Evolutionary conservation across 2,797 vertebrate species (phyloP), one percentile per base, ranked within the genome.

Genomic region (Luscinia megarhynchos): DNA sequence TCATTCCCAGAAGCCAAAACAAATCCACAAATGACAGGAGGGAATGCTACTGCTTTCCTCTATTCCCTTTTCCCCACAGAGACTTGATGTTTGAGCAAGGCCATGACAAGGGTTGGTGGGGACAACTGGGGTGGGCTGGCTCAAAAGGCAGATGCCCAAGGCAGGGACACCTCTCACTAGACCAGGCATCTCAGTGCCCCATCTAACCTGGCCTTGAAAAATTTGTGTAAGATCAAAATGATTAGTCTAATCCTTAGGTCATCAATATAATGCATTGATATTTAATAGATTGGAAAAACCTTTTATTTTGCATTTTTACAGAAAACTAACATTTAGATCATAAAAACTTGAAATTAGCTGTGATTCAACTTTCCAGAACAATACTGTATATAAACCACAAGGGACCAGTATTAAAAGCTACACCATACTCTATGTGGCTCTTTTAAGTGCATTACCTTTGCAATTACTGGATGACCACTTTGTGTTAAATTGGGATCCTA

Each of bases 81-180:
- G 22, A 32, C 43, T n/a, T 40, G n/a, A 63, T 26, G 24, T 41
- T 36, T 40, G 24, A 69, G 53, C 61, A 77, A 81, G 84, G 79
- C 27, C 86, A 67, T 0, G 4, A 18, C 6, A 40, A 0, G 5
- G 36, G n/a, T 19, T 43, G 41, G 4, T 30, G 30, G 17, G n/a
- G n/a, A 41, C 41, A 80, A 1, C 5, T 4, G 10, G 20, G 15
- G 10, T 12, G 24, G 63, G 59, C 34, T 85, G 54, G 21, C 43
- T 72, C 36, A 29, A 27, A 67, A 16, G 26, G 29, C 0, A 36
- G 23, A 62, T 63, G 20, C 34, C 43, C 22, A 43, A 55, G 21
- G 59, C 20, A 59, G 5, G 26, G 19, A 36, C 3, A 9, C 12
- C 26, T 70, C 38, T n/a, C 45, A 53, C 40, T 10, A 15, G 14